These are phyloP conservation scores for Ariolimax columbianus DNA, from an alignment of 2,888 invertebrate genomes.

Conservation along the genomic window DNA sequence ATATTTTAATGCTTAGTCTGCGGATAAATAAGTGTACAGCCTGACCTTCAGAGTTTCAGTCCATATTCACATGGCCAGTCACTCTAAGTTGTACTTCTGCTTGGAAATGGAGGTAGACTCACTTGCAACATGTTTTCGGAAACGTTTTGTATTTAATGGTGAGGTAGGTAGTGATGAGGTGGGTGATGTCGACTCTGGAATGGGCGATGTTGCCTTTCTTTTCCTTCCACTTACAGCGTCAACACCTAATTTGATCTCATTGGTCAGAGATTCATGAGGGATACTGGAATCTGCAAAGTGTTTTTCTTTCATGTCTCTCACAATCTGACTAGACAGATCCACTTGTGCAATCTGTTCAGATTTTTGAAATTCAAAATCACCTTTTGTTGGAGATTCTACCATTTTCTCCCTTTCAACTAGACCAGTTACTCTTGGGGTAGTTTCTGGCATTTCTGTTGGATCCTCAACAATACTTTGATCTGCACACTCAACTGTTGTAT, in stretches of 20 bases:
- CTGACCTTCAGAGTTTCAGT: not conserved
- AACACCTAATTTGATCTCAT: not conserved
- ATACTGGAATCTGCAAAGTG: not conserved
- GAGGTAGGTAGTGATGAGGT: not conserved
- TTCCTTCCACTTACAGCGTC: not conserved
- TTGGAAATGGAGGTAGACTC: not conserved
- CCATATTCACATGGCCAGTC: not conserved
- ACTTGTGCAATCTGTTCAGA: not conserved
- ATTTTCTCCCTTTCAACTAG: no score
- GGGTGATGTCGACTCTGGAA: not conserved
- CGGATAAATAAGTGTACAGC: no score
- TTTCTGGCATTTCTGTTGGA: not conserved
- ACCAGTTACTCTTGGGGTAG: not conserved
- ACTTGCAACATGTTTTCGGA: not conserved
- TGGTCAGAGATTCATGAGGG: not conserved
- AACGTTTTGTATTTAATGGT: slow-evolving; percentile 18
- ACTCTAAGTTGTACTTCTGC: not conserved
- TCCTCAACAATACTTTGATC: not conserved
- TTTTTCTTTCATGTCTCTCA: not conserved
- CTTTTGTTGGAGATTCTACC: not conserved
- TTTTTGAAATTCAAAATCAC: not conserved
- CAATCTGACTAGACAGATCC: not conserved
- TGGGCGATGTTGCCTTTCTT: slow-evolving; percentile 1
- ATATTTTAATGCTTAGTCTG: not conserved
- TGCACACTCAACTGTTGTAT: not conserved